Base-by-base conservation (phyloP, 1,140 invertebrate genomes). In the Teleopsis dalmanni region DNA sequence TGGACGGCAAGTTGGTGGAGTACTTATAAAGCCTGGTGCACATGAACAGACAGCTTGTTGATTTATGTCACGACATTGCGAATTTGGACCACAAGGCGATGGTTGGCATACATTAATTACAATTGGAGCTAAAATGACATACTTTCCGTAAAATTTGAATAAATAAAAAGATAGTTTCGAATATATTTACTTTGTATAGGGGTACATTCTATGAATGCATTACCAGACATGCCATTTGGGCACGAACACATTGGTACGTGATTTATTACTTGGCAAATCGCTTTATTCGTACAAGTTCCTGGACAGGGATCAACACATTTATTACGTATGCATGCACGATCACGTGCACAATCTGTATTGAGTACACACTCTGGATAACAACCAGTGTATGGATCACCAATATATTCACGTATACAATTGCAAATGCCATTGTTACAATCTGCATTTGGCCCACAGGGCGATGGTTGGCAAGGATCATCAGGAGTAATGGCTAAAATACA, bases 321-420 rank as follows among this genome's bases (percentile, higher is more conserved):
- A 59, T 87, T 85, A 58, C 83, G 85, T 18, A 85, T 73, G 57
- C 88, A 91, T 7, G 87, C 82, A 53, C 77, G 81, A 29, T 78
- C 79, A 13, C 79, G 74, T 43, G 81, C 74, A 55, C 88, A 91
- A 55, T 92, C 88, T 16, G 82, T 78, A 62, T 89, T 90, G 9
- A 82, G 83, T 1, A 88, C 82, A 62, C 87, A 90, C 75, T 90
- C 86, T 3, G 87, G 87, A 57, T 85, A 77, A 62, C 87, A 91
- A 9, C 86, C 85, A 10, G 79, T 80, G 57, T 88, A 89, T 16
- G 87, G 87, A 70, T 91, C 87, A 21, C 87, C 87, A 52, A 83
- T 85, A 61, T 88, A 90, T 60, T 86, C 86, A 1, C 81, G 76
- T 45, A 85, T 66, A 58, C 87, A 91, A 3, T 78, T 75, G 60